Conservation (phyloP, 92 coral and sea anemone genomes). For the Nematostella vectensis region DNA sequence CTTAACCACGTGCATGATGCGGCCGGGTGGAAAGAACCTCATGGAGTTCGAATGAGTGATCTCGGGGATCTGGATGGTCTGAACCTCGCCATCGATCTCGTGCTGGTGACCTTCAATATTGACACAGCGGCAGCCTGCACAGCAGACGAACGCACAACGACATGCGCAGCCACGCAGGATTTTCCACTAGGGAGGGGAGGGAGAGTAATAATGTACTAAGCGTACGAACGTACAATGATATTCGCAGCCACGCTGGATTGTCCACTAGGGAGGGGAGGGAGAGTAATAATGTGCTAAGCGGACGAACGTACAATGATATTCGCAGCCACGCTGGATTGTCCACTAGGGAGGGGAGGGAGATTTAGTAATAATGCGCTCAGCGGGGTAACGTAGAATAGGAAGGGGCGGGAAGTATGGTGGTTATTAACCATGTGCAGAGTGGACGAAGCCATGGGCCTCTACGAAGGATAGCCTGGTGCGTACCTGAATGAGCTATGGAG, state of each 20-base stretch:
- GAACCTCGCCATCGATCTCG: conserved; percentile 55
- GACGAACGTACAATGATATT: conserved; percentile 74
- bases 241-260: conserved; percentile 85
- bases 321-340: conserved; percentile 92
- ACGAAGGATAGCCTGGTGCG: no score
- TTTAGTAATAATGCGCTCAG: conserved; percentile 59
- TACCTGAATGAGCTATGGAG: no score
- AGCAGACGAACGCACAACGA: conserved; percentile 81
- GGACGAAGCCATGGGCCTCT: background rate
- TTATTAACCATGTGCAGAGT: no score
- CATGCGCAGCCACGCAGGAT: conserved; percentile 92
- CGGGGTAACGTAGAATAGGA: conserved; percentile 66
- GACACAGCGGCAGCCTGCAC: conserved; percentile 62
- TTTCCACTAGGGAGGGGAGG: conserved; percentile 62
- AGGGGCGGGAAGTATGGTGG: background rate
- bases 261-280: conserved; percentile 55
- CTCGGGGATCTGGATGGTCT: conserved; percentile 50
- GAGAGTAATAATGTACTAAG: conserved; percentile 53
- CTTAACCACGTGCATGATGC: conserved; percentile 75
- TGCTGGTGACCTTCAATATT: conserved; percentile 42
- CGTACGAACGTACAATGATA: conserved; percentile 84
- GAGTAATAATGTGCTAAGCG: conserved; percentile 68
- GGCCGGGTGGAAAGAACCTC: conserved; percentile 87
- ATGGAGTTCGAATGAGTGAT: conserved; percentile 68
- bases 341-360: conserved; percentile 44